These are phyloP conservation scores for Pectinophora gossypiella DNA, from an alignment of 1,140 invertebrate genomes.

Conservation along the genomic window DNA sequence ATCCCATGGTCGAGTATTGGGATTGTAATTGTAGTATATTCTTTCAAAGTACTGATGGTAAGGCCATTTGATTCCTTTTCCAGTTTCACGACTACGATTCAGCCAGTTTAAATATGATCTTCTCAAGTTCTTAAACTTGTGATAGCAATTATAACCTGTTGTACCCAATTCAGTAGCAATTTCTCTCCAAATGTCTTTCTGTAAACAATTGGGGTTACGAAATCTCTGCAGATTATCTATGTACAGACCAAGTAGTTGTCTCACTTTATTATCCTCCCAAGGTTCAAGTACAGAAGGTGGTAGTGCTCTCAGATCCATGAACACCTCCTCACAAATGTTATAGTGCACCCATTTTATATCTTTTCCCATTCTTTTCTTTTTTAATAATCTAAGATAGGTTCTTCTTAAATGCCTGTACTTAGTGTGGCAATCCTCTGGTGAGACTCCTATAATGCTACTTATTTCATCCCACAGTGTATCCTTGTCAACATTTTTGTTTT, in stretches of 20 bases:
- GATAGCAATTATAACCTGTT: constrained; percentile 62
- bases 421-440: constrained; percentile 49
- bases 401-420: constrained; percentile 55
- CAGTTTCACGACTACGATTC: constrained; percentile 40
- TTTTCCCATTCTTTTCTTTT: constrained; percentile 55
- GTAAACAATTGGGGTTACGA: constrained; percentile 34
- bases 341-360: constrained; percentile 63
- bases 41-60: constrained; percentile 60
- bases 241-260: constrained; percentile 46
- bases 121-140: constrained; percentile 66
- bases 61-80: constrained; percentile 58
- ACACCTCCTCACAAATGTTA: constrained; percentile 55
- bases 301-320: constrained; percentile 52
- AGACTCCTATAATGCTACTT: constrained; percentile 36
- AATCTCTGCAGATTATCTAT: constrained; percentile 59
- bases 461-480: constrained; percentile 56
- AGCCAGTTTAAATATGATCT: constrained; percentile 64
- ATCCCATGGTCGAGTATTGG: constrained; percentile 47
- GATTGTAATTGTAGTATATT: constrained; percentile 62
- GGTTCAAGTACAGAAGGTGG: constrained; percentile 40
- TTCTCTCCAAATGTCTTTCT: constrained; percentile 63
- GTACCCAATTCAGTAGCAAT: constrained; percentile 50
- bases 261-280: constrained; percentile 57
- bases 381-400: constrained; percentile 55
- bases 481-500: constrained; percentile 39